These are phyloP conservation scores for Schizaphis graminum DNA, from an alignment of 2,888 invertebrate genomes.

Conservation along the genomic window DNA sequence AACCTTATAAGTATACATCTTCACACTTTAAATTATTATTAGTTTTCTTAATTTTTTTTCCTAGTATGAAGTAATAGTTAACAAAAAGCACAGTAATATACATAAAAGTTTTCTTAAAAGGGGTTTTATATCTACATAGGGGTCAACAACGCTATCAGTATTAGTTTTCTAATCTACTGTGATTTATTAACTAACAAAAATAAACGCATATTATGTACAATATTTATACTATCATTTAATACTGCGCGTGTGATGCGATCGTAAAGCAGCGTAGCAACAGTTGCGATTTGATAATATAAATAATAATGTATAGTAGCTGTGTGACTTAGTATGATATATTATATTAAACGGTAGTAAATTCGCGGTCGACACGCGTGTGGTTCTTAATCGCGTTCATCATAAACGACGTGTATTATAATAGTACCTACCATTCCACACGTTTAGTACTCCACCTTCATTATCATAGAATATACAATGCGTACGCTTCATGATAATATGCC, in stretches of 20 bases:
- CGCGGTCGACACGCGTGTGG: conserved; percentile 14
- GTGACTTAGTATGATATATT: background rate
- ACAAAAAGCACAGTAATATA: background rate
- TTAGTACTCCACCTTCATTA: background rate
- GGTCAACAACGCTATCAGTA: background rate
- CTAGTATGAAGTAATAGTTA: background rate
- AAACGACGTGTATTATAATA: background rate
- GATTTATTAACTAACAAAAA: background rate
- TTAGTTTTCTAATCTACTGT: background rate
- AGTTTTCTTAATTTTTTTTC: background rate
- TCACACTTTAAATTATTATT: background rate
- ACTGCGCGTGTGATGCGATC: conserved; percentile 23
- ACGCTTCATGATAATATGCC: background rate
- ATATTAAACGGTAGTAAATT: conserved; percentile 15
- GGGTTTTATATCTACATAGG: background rate
- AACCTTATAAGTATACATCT: background rate
- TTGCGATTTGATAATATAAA: conserved; percentile 4
- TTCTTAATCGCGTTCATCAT: background rate
- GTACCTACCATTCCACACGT: background rate
- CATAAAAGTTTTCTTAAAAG: background rate
- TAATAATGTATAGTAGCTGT: background rate
- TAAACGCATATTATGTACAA: background rate
- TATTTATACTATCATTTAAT: background rate
- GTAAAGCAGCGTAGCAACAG: conserved; percentile 43
- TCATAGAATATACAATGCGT: background rate